Conservation (phyloP, 2,888 invertebrate genomes). For the Orthonevra nobilis region DNA sequence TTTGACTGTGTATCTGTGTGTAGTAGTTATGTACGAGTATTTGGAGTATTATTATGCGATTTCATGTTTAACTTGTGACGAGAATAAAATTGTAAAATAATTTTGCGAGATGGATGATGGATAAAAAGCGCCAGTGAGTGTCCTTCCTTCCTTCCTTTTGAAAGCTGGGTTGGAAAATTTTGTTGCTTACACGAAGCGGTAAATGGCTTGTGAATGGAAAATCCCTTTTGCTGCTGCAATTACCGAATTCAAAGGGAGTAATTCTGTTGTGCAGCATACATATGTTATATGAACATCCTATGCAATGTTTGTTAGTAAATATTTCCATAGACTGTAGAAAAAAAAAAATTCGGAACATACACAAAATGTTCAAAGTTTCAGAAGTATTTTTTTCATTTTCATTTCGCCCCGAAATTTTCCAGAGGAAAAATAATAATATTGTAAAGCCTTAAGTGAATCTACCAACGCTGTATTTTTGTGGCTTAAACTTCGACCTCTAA, state of each 20-base stretch:
- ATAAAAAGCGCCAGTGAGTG: constrained; percentile 42
- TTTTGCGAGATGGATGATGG: constrained; percentile 67
- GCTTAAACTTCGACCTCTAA: constrained; percentile 33
- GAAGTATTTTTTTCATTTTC: no score
- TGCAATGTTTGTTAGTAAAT: constrained; percentile 56
- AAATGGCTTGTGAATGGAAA: constrained; percentile 59
- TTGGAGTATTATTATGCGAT: constrained; percentile 66
- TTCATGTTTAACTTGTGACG: constrained; percentile 69
- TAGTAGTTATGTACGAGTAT: no score
- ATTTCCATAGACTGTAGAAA: constrained; percentile 56
- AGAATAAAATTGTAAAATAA: constrained; percentile 68
- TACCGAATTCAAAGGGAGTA: constrained; percentile 59
- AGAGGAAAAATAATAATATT: constrained; percentile 42
- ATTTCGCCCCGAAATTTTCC: constrained; percentile 40
- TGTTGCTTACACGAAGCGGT: constrained; percentile 52
- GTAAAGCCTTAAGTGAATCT: constrained; percentile 51
- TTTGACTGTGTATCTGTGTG: constrained; percentile 40
- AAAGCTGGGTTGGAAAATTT: constrained; percentile 49
- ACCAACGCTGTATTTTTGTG: constrained; percentile 40
- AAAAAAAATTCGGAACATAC: no score
- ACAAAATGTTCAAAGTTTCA: constrained; percentile 45
- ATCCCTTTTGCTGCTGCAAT: constrained; percentile 62
- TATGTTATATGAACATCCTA: constrained; percentile 44
- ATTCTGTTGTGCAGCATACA: constrained; percentile 44
- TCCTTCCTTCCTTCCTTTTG: constrained; percentile 45